Percentiles rank a stretch among this genome's conserved stretches.
phyloP scores from a whole-genome alignment of 2,797 vertebrate genomes.

The Scyliorhinus canicula region DNA sequence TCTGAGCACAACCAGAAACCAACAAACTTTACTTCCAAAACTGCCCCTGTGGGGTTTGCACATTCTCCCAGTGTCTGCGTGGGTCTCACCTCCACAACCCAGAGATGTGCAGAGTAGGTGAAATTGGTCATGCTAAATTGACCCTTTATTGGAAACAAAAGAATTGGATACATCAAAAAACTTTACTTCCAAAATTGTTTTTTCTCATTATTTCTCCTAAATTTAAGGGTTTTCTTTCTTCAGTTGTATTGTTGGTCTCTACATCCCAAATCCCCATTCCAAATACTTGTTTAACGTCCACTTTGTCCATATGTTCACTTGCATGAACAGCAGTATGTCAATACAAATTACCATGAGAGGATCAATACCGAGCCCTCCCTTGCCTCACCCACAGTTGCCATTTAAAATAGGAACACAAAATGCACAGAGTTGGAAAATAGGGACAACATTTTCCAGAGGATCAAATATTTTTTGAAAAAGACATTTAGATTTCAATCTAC shows the following conservation, averaged over 20 bases:
- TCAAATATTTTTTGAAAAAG: background rate
- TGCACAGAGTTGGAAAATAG: background rate
- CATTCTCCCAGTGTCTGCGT: too few relatives aligned
- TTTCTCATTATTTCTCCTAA: background rate
- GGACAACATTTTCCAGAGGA: background rate
- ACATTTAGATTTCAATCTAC: background rate
- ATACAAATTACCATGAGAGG: background rate
- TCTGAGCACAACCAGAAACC: background rate
- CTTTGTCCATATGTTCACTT: background rate
- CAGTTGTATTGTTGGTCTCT: background rate
- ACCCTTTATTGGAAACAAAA: too few relatives aligned
- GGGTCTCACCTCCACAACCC: too few relatives aligned
- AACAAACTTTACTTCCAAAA: background rate
- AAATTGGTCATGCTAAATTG: too few relatives aligned
- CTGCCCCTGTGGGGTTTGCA: too few relatives aligned
- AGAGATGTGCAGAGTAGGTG: too few relatives aligned
- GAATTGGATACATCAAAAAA: too few relatives aligned
- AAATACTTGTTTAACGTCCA: background rate
- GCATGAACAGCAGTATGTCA: background rate
- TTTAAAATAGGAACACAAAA: background rate
- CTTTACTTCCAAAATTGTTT: background rate
- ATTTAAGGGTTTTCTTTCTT: background rate
- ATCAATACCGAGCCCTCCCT: background rate
- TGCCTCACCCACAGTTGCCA: background rate
- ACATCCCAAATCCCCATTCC: background rate